phyloP scores from a whole-genome alignment of 1,140 invertebrate species.

The Camponotus pennsylvanicus region DNA sequence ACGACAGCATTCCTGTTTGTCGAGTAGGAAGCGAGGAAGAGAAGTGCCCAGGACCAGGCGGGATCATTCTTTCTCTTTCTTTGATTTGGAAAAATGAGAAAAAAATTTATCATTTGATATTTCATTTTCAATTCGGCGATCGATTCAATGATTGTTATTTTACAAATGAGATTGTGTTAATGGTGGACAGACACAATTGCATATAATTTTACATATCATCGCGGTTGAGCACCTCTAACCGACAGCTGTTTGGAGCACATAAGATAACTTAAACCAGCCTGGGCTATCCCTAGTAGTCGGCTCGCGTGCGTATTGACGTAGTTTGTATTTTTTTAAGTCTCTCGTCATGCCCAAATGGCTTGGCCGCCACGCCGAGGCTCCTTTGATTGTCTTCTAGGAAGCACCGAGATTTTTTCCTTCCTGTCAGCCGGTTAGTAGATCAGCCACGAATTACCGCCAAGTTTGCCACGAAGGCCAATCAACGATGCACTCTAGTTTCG shows the following conservation, averaged over 20 bases:
- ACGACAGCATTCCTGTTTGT: conserved; percentile 71
- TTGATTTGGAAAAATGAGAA: not conserved
- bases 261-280: conserved; percentile 79
- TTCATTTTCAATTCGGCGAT: not conserved
- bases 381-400: conserved; percentile 84
- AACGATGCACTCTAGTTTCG: conserved; percentile 39
- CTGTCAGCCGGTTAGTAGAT: conserved; percentile 77
- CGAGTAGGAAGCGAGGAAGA: conserved; percentile 66
- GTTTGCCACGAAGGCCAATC: conserved; percentile 46
- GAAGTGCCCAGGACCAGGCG: conserved; percentile 58
- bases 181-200: not conserved
- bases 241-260: conserved; percentile 81
- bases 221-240: conserved; percentile 80
- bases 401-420: conserved; percentile 74
- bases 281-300: conserved; percentile 54
- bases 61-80: conserved; percentile 33
- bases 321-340: conserved; percentile 72
- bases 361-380: conserved; percentile 59
- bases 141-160: not conserved
- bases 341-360: conserved; percentile 77
- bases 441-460: conserved; percentile 77
- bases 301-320: conserved; percentile 76
- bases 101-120: not conserved
- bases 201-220: conserved; percentile 48
- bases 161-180: not conserved